phyloP scores from a whole-genome alignment of 2,113 vertebrate species.

The Plecotus auritus region DNA sequence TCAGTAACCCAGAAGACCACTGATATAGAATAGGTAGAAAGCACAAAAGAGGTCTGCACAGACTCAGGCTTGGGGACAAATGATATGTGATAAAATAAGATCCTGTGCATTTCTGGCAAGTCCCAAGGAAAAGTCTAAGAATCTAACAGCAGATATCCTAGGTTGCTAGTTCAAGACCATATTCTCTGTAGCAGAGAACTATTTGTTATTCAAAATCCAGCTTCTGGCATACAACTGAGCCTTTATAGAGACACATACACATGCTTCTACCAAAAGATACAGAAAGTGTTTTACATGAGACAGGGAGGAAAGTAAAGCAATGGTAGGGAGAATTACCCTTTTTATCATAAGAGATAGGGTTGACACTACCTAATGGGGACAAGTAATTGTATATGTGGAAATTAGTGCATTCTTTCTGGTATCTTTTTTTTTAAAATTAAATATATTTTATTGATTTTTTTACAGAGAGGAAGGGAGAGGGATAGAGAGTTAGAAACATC shows the following conservation, averaged over 20 bases:
- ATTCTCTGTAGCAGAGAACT: not conserved
- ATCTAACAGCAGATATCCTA: not conserved
- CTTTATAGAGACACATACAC: not conserved
- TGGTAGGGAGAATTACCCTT: not conserved
- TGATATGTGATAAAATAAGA: not conserved
- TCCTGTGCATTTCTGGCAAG: not conserved
- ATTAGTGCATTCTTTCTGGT: not conserved
- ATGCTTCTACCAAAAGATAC: not conserved
- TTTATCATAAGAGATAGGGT: not conserved
- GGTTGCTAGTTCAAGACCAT: not conserved
- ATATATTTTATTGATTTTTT: no score
- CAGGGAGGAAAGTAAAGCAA: not conserved
- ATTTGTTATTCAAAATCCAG: not conserved
- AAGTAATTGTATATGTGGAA: not conserved
- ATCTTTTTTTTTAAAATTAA: not conserved
- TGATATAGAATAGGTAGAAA: not conserved
- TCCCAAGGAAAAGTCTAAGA: not conserved
- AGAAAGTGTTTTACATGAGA: not conserved
- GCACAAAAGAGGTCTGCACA: not conserved
- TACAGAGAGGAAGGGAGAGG: no score
- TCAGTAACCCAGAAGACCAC: not conserved
- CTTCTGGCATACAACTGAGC: not conserved
- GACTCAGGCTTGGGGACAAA: not conserved
- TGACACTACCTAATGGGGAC: not conserved
- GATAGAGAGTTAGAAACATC: no score